Evolutionary conservation across 2,888 invertebrate species (phyloP), one percentile per base, ranked within the genome.

Genomic region (Mantis religiosa): DNA sequence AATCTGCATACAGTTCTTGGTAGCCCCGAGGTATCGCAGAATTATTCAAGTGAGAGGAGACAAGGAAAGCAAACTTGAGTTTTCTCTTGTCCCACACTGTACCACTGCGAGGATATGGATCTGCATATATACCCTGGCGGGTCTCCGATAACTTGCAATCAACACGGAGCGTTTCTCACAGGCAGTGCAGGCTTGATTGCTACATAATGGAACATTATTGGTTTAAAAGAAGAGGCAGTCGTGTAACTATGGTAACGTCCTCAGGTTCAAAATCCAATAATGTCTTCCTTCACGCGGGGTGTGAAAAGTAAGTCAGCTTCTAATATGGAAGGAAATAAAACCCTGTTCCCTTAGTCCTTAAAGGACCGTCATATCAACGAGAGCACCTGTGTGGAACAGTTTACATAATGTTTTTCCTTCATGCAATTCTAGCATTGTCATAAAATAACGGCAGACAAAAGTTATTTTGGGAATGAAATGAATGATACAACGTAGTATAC

Each of bases 131-230:
- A 30, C 30, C 27, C 30, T 30, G 30, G n/a, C 30, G 28, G 28
- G 83, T 28, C 28, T 30, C 87, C 87, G 81, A 87, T 87, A 87
- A 82, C 87, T 87, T 87, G 87, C 87, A 87, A 87, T 87, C 87
- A 87, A 87, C 87, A 87, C 34, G 34, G 30, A 82, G 71, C 87
- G 28, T 83, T 20, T 30, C 28, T 83, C 83, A 54, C 86, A 86
- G 28, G 47, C 86, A 28, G 82, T 30, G 28, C 8, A 81, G 83
- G 83, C 83, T 89, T 90, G 90, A 90, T 90, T 90, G 90, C 90
- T 90, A 90, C 90, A 90, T 90, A 90, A 90, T 90, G 90, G 90
- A 90, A 90, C 90, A 90, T 90, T 90, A 90, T 90, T 90, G 90
- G 90, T 90, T 90, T 89, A 90, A 90, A 90, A 90, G 90, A 88